Evolutionary conservation across 2,888 invertebrate genomes (phyloP).

Genomic region (Drosophila tripunctata): DNA sequence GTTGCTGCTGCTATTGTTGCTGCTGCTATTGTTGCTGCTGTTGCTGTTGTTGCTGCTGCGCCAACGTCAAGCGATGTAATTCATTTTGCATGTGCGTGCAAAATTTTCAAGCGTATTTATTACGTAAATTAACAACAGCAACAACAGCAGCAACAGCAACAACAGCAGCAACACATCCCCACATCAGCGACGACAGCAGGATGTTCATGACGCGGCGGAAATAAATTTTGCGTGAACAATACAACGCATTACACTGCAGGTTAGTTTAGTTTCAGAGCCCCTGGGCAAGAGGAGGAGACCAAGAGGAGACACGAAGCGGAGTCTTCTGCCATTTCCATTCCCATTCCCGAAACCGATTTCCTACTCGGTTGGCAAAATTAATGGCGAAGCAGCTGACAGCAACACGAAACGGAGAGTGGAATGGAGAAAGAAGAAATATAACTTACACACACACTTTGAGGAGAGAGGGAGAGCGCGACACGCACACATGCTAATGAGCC

Average conservation of each 20-base stretch:
- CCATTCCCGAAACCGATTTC: too few relatives aligned
- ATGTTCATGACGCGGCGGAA: slow-evolving; percentile 76
- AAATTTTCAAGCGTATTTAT: slow-evolving; percentile 76
- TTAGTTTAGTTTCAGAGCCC: slow-evolving; percentile 63
- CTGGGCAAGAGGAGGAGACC: neutral
- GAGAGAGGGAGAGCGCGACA: slow-evolving; percentile 18
- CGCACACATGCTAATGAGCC: slow-evolving; percentile 75
- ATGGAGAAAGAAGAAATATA: neutral
- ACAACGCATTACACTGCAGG: slow-evolving; percentile 77
- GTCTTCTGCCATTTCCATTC: neutral
- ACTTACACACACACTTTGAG: neutral
- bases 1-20: slow-evolving; percentile 39
- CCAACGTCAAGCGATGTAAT: slow-evolving; percentile 67
- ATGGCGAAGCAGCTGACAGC: slow-evolving; percentile 63
- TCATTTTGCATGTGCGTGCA: slow-evolving; percentile 80
- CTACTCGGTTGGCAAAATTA: slow-evolving; percentile 53
- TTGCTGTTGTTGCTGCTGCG: slow-evolving; percentile 46
- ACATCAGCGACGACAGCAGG: slow-evolving; percentile 72
- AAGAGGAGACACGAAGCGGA: neutral
- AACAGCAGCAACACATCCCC: slow-evolving; percentile 34
- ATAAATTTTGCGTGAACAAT: slow-evolving; percentile 80
- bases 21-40: slow-evolving; percentile 26
- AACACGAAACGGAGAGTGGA: neutral
- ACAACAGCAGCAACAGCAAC: slow-evolving; percentile 23
- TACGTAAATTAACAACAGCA: slow-evolving; percentile 75